Evolutionary conservation across 92 coral and sea anemone species (phyloP).

Genomic region (Montipora capitata): DNA sequence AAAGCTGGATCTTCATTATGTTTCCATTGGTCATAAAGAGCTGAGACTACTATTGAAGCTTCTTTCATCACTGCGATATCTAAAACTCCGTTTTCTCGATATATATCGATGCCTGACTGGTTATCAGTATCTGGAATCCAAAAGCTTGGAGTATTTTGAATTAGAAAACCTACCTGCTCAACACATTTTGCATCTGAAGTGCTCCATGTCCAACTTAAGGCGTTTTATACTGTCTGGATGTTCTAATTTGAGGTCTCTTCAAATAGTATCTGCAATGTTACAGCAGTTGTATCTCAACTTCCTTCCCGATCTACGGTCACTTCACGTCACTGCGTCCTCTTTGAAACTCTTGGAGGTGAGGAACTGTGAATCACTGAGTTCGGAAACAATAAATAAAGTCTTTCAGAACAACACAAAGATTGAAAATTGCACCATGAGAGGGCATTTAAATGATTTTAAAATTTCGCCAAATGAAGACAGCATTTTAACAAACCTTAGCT

Average conservation of each 20-base stretch:
- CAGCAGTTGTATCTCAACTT: slow-evolving; percentile 3
- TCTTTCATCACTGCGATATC: slow-evolving; percentile 17
- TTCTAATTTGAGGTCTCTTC: slow-evolving; percentile 28
- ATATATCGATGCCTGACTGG: slow-evolving; percentile 43
- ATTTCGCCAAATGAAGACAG: slow-evolving; percentile 16
- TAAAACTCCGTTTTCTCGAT: slow-evolving; percentile 28
- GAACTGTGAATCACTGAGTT: slow-evolving; percentile 25
- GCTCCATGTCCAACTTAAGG: slow-evolving; percentile 46
- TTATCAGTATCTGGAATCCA: slow-evolving; percentile 42
- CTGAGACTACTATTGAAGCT: slow-evolving; percentile 23
- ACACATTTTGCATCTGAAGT: slow-evolving; percentile 29
- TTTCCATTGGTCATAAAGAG: slow-evolving; percentile 61
- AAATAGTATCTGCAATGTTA: slow-evolving; percentile 21
- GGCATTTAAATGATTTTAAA: slow-evolving; percentile 15
- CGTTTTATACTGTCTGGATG: neutral
- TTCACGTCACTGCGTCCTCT: slow-evolving; percentile 29
- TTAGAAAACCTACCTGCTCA: slow-evolving; percentile 38
- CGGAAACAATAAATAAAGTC: slow-evolving; percentile 19
- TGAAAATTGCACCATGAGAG: slow-evolving; percentile 32
- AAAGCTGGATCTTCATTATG: slow-evolving; percentile 37
- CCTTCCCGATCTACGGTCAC: slow-evolving; percentile 35
- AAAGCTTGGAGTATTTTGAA: slow-evolving; percentile 39
- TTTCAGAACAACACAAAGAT: slow-evolving; percentile 14
- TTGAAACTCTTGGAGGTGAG: slow-evolving; percentile 25
- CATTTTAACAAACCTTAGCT: slow-evolving; percentile 15